These are phyloP conservation scores for Pao palembangensis DNA, from an alignment of 2,113 vertebrate species.

Conservation along the genomic window DNA sequence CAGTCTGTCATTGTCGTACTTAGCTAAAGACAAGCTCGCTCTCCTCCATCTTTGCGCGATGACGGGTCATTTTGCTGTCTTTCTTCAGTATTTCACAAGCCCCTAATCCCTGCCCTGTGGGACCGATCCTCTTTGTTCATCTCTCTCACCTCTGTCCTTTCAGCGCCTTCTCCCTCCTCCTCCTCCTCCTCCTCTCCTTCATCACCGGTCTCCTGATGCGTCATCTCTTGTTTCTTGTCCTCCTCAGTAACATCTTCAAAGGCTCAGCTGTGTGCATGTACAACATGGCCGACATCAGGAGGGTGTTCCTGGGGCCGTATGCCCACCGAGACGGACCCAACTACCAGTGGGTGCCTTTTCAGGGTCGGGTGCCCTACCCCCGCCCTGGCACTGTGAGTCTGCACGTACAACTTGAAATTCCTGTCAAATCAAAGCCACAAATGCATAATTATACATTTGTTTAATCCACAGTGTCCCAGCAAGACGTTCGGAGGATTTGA, in stretches of 20 bases:
- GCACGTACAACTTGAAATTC: neutral
- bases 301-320: slow-evolving; percentile 94
- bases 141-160: slow-evolving; percentile 20
- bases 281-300: slow-evolving; percentile 93
- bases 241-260: slow-evolving; percentile 91
- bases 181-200: neutral
- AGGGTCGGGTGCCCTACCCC: slow-evolving; percentile 93
- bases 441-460: neutral
- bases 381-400: slow-evolving; percentile 94
- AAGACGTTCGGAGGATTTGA: slow-evolving; percentile 98
- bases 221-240: slow-evolving; percentile 1
- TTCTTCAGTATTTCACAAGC: slow-evolving; percentile 49
- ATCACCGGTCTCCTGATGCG: neutral
- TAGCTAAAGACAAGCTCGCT: slow-evolving; percentile 59
- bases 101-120: slow-evolving; percentile 48
- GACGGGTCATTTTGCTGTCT: slow-evolving; percentile 66
- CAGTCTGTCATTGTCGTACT: slow-evolving; percentile 57
- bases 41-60: slow-evolving; percentile 46
- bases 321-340: slow-evolving; percentile 94
- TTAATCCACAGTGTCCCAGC: slow-evolving; percentile 85
- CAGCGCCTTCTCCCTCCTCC: slow-evolving; percentile 7
- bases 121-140: slow-evolving; percentile 29
- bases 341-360: slow-evolving; percentile 97
- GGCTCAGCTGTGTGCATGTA: slow-evolving; percentile 97
- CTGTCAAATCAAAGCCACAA: neutral